Base-by-base conservation (phyloP, 1,140 invertebrate species). In the Drosophila asahinai region DNA sequence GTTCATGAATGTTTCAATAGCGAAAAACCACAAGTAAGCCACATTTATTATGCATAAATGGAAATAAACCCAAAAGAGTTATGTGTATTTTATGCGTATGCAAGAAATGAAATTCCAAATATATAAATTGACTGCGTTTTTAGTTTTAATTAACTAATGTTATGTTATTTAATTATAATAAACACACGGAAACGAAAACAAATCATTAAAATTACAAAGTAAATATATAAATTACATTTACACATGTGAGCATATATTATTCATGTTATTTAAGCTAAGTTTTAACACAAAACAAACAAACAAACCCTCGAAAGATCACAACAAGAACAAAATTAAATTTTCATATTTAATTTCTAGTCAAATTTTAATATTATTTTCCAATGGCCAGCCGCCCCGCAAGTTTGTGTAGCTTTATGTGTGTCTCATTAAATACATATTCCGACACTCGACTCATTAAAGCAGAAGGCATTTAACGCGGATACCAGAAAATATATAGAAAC, bases 101-200 rank as follows among this genome's bases (percentile, higher is more conserved):
- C 66, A 86, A 80, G 81, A 80, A 61, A 81, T 65, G 47, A 79
- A 84, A 89, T 90, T 89, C 86, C 84, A 90, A 89, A 87, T 77
- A 87, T 80, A 89, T 79, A 81, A 81, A 81, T 84, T 77, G 86
- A 89, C 84, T 89, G 84, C 81, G 71, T 82, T 90, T 87, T 90
- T 86, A 83, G 75, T 89, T 86, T 90, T 86, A 89, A 90, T 73
- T 76, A 66, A 81, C 55, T 87, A 89, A 89, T 81, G 63, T 84
- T 87, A 84, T 84, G 84, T 87, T 89, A 87, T 87, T 87, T 89
- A 89, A 87, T 89, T 83, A 86, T 87, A 81, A 83, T 75, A 74
- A 65, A 83, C 58, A 45, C 17, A 59, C 57, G 11, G 42, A 51
- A 49, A 59, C 60, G 22, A 58, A 74, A 67, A 62, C 36, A 51